Percentiles rank a stretch among this genome's conserved stretches.
These are phyloP conservation scores for Limnephilus rhombicus DNA, from an alignment of 2,888 invertebrate species.

Conservation along the genomic window DNA sequence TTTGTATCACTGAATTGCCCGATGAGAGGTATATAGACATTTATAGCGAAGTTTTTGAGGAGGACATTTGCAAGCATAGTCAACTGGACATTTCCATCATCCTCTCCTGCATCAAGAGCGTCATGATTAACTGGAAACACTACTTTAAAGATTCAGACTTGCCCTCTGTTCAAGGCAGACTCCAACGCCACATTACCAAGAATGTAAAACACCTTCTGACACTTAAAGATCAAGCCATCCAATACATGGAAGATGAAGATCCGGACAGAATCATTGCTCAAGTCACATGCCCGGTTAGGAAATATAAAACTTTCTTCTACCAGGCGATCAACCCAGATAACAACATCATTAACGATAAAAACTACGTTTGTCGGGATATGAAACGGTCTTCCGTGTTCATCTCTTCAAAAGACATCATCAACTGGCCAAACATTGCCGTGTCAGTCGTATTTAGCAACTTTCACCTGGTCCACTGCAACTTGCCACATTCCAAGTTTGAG, in stretches of 20 bases:
- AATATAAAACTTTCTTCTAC: slow-evolving; percentile 16
- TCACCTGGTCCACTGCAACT: neutral
- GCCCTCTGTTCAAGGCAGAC: neutral
- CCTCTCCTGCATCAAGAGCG: slow-evolving; percentile 5
- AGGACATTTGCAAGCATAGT: neutral
- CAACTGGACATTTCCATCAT: slow-evolving; percentile 27
- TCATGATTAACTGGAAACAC: neutral
- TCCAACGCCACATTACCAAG: neutral
- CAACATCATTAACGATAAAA: neutral
- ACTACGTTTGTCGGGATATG: neutral
- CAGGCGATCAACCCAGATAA: neutral
- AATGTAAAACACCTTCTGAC: neutral
- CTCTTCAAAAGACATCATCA: slow-evolving; percentile 16
- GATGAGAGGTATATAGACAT: slow-evolving; percentile 7
- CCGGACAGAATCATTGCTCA: neutral
- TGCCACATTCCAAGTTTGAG: neutral
- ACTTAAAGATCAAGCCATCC: neutral
- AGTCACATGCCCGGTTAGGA: neutral
- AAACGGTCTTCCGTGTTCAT: neutral
- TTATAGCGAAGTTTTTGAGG: neutral
- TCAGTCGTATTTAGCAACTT: neutral
- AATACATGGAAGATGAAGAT: neutral
- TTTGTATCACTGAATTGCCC: neutral
- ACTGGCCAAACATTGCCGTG: slow-evolving; percentile 12
- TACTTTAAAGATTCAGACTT: neutral